Conservation (phyloP, 1,140 invertebrate species). For the Pseudomyrmex gracilis region DNA sequence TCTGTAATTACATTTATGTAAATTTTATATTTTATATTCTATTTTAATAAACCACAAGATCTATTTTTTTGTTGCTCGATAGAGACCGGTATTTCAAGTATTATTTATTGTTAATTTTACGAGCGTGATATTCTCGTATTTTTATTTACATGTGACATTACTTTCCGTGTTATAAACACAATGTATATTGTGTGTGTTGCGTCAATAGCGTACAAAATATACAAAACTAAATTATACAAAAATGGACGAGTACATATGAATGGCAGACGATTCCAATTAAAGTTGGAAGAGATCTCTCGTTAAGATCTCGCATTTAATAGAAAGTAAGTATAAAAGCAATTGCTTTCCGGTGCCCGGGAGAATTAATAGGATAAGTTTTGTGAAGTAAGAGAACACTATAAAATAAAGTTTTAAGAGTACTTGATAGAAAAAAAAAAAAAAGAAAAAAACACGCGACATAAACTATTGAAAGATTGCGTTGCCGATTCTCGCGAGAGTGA, state of each 20-base stretch:
- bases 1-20: too few species aligned
- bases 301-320: not conserved
- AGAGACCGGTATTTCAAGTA: too few species aligned
- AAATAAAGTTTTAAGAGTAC: slow-evolving; percentile 15
- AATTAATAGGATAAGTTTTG: slow-evolving; percentile 54
- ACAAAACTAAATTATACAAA: not conserved
- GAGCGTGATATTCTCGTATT: too few species aligned
- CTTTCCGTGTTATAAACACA: too few species aligned
- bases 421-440: not conserved
- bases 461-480: slow-evolving; percentile 8
- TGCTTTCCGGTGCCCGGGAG: slow-evolving; percentile 22
- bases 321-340: slow-evolving; percentile 29
- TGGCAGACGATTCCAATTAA: slow-evolving; percentile 38
- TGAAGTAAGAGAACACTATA: not conserved
- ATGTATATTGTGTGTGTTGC: too few species aligned
- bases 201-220: too few species aligned
- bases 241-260: slow-evolving; percentile 14
- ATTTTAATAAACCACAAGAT: too few species aligned
- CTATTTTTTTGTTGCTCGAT: too few species aligned
- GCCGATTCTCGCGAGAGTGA: not conserved
- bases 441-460: not conserved
- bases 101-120: too few species aligned
- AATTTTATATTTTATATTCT: too few species aligned
- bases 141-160: too few species aligned
- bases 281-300: slow-evolving; percentile 25